Conservation (phyloP, 2,797 vertebrate genomes). For the Lerista edwardsae region DNA sequence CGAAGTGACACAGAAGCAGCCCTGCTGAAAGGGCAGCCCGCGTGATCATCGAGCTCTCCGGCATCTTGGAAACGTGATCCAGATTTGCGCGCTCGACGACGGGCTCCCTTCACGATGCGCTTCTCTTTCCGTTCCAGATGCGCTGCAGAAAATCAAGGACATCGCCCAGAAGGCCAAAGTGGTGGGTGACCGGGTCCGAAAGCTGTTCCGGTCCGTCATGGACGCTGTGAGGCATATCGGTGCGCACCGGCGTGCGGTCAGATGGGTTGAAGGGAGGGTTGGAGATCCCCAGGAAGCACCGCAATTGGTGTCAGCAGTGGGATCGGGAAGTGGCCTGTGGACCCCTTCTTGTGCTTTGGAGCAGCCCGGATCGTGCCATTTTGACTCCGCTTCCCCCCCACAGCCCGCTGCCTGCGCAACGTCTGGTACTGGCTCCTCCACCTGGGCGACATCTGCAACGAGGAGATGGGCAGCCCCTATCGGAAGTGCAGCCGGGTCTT, state of each 20-base stretch:
- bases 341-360: no score
- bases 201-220: constrained; percentile 79
- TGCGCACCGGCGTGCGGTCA: constrained; percentile 57
- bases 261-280: neutral
- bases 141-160: constrained; percentile 80
- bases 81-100: no score
- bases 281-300: no score
- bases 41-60: no score
- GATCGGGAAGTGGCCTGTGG: neutral
- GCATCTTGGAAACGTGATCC: no score
- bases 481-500: constrained; percentile 81
- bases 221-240: constrained; percentile 82
- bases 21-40: no score
- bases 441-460: constrained; percentile 83
- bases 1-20: no score
- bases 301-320: neutral
- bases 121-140: constrained; percentile 65
- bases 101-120: neutral
- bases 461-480: constrained; percentile 80
- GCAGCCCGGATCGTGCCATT: no score
- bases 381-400: rapidly evolving
- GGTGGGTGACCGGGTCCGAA: constrained; percentile 77
- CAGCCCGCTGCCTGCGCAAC: constrained; percentile 82
- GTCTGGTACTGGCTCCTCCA: constrained; percentile 83
- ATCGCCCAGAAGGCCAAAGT: constrained; percentile 79